phyloP scores from a whole-genome alignment of 2,888 invertebrate genomes.

The Hirtodrosophila cameraria region DNA sequence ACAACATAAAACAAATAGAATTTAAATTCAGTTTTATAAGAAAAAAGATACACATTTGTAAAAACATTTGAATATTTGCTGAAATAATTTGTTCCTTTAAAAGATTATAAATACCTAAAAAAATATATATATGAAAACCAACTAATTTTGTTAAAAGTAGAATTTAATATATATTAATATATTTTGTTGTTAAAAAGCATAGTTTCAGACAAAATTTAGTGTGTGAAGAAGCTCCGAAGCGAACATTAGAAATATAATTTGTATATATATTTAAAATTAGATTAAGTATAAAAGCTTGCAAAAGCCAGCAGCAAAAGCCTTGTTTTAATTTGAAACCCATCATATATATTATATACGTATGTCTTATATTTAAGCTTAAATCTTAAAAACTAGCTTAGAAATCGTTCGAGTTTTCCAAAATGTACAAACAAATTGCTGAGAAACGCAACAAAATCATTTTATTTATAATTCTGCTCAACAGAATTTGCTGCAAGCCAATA shows the following conservation, averaged over 20 bases:
- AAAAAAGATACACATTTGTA: constrained; percentile 10
- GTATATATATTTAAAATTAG: constrained; percentile 11
- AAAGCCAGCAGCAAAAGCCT: constrained; percentile 45
- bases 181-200: constrained; percentile 18
- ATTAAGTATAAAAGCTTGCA: constrained; percentile 29
- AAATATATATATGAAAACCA: background rate
- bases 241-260: constrained; percentile 1
- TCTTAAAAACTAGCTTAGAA: constrained; percentile 41
- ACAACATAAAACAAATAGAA: constrained; percentile 49
- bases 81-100: background rate
- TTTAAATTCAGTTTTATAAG: constrained; percentile 17
- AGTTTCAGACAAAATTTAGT: constrained; percentile 14
- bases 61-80: background rate
- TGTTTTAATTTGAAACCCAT: constrained; percentile 5
- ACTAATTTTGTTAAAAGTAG: background rate
- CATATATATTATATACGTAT: background rate
- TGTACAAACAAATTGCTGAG: constrained; percentile 16
- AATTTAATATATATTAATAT: constrained; percentile 9
- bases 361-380: too few species aligned
- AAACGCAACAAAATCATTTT: constrained; percentile 70
- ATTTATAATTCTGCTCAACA: constrained; percentile 8
- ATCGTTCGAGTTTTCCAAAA: constrained; percentile 7
- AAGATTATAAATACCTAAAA: constrained; percentile 2
- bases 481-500: constrained; percentile 40
- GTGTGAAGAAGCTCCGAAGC: constrained; percentile 29